These are phyloP conservation scores for Drosophila yakuba DNA, from an alignment of 1,140 invertebrate genomes.

Conservation along the genomic window DNA sequence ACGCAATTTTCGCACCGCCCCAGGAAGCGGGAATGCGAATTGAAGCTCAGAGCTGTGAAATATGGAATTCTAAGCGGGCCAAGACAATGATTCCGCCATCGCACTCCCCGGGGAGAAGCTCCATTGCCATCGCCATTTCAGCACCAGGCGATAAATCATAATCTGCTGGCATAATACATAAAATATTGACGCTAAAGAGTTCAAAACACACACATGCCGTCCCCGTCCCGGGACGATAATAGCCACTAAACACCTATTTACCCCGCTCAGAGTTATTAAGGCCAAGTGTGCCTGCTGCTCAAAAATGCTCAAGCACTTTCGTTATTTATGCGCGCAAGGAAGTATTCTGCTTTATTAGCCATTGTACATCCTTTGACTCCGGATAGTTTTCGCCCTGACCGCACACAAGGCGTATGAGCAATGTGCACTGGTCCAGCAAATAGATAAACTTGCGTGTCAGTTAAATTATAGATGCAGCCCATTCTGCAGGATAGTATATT, in stretches of 20 bases:
- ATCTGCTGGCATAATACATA: constrained; percentile 79
- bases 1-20: constrained; percentile 42
- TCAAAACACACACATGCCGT: constrained; percentile 50
- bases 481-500: constrained; percentile 11
- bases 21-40: constrained; percentile 16
- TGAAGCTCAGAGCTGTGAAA: constrained; percentile 40
- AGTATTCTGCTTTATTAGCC: constrained; percentile 49
- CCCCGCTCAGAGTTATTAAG: constrained; percentile 63
- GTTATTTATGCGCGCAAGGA: constrained; percentile 39
- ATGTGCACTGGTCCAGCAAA: constrained; percentile 41
- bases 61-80: constrained; percentile 47
- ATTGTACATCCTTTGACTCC: constrained; percentile 25
- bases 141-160: constrained; percentile 71
- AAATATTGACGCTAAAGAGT: constrained; percentile 82
- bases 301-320: constrained; percentile 40
- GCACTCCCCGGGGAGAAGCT: constrained; percentile 12
- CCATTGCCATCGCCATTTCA: constrained; percentile 37
- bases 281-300: constrained; percentile 10
- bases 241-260: constrained; percentile 79
- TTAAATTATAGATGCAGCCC: constrained; percentile 13
- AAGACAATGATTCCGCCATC: constrained; percentile 41
- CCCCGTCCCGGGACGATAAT: constrained; percentile 54
- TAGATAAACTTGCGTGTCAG: constrained; percentile 8
- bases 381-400: constrained; percentile 17
- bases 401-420: constrained; percentile 47